These are phyloP conservation scores for Phylloscopus trochilus DNA, from an alignment of 2,113 vertebrate species.

Conservation along the genomic window DNA sequence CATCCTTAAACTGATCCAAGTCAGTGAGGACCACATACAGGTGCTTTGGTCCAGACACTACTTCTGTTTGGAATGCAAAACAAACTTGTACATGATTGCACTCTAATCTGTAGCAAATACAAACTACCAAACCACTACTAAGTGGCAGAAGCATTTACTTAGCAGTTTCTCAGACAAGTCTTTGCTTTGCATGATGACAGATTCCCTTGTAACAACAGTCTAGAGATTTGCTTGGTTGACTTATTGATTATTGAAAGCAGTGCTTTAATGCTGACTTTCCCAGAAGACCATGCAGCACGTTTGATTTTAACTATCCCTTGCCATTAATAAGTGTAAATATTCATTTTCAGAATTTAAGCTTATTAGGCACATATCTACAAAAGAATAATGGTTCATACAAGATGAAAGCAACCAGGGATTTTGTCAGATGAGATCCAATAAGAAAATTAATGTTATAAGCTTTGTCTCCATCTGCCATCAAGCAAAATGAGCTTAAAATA, in stretches of 20 bases:
- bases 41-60: neutral
- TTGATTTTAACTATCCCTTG: slow-evolving; percentile 49
- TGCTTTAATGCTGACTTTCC: slow-evolving; percentile 1
- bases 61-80: neutral
- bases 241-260: slow-evolving; percentile 62
- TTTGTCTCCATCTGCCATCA: slow-evolving; percentile 36
- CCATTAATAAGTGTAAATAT: slow-evolving; percentile 23
- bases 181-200: neutral
- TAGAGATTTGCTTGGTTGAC: slow-evolving; percentile 46
- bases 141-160: slow-evolving; percentile 37
- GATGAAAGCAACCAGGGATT: neutral
- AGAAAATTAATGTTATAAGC: slow-evolving; percentile 23
- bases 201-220: slow-evolving; percentile 16
- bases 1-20: neutral
- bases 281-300: neutral
- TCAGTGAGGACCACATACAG: neutral
- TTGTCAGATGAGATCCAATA: slow-evolving; percentile 41
- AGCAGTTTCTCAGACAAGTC: slow-evolving; percentile 10
- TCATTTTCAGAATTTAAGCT: slow-evolving; percentile 38
- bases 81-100: neutral
- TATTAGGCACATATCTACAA: neutral
- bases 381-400: neutral
- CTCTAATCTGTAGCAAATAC: neutral
- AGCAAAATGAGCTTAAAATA: slow-evolving; percentile 3
- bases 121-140: neutral